Evolutionary conservation across 1,140 invertebrate genomes (phyloP), one percentile per base, ranked within the genome.

Genomic region (Bombus impatiens): DNA sequence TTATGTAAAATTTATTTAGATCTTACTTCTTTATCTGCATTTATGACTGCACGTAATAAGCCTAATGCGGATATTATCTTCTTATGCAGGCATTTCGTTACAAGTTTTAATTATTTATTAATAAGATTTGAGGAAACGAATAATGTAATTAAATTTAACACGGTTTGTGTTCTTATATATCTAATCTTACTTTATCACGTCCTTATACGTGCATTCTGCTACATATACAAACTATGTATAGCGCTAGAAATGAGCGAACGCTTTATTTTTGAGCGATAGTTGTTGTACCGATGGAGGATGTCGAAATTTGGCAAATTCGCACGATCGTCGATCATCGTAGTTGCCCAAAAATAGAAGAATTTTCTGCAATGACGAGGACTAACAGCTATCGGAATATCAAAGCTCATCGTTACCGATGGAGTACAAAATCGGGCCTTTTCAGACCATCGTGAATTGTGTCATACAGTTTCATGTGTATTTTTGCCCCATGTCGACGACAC

Each of bases 401-500:
- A 32, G 44, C 3, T 42, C 15, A 1, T 32, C 15, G 5, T 32
- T 57, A 70, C 42, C n/a, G 10, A 8, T 13, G 0, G 18, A 42
- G 74, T 35, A 71, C 25, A 35, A 84, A 40, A 32, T 40, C 40
- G 53, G 25, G 76, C 18, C 6, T 22, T 22, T 40, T 28, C 40
- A n/a, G 68, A n/a, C 40, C 67, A 57, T 84, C 47, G 76, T 71
- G 40, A 68, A 40, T 47, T n/a, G 75, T 71, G 90, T 78, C 78
- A 86, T 71, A 76, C 79, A 65, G 84, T 93, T 93, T 92, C 89
- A 91, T 87, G 88, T 77, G 81, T 92, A 88, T 91, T 88, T 89
- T 88, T 87, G 68, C 81, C 83, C 86, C 57, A 74, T 89, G 80
- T 78, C 78, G 65, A 82, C 86, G 88, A 89, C 88, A 90, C 86